A percentile compares a stretch with the other conserved stretches of the same genome.
phyloP scores from a whole-genome alignment of 2,888 invertebrate species.

The Entomobrya multifasciata region DNA sequence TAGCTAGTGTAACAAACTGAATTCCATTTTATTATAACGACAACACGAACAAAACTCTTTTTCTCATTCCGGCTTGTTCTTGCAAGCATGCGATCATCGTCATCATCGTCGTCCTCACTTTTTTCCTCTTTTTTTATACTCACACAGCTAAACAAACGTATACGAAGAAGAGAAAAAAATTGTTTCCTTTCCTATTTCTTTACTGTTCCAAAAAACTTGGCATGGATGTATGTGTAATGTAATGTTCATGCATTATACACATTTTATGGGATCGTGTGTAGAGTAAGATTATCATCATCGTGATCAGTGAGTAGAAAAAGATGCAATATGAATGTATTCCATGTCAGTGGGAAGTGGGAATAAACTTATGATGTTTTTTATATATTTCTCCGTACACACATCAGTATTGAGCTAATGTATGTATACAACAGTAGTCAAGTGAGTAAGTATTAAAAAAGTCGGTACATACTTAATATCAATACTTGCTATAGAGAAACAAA shows the following conservation, averaged over 20 bases:
- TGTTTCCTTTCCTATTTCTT: constrained; percentile 10
- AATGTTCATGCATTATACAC: background rate
- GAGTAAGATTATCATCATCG: constrained; percentile 29
- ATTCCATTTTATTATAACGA: constrained; percentile 53
- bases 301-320: background rate
- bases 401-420: no score
- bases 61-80: constrained; percentile 39
- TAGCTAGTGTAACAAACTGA: constrained; percentile 25
- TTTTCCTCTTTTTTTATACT: background rate
- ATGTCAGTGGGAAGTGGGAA: constrained; percentile 26
- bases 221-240: no score
- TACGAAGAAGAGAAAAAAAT: constrained; percentile 13
- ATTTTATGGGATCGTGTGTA: background rate
- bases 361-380: no score
- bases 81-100: constrained; percentile 45
- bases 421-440: no score
- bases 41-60: constrained; percentile 50
- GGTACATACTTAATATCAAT: constrained; percentile 9
- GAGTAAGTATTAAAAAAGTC: background rate
- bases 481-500: constrained; percentile 25
- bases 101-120: constrained; percentile 29
- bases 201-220: constrained; percentile 28
- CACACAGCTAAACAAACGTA: no score
- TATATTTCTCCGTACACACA: no score
- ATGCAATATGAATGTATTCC: constrained; percentile 24